Conservation (phyloP, 2,113 vertebrate species). For the Festucalex cinctus region DNA sequence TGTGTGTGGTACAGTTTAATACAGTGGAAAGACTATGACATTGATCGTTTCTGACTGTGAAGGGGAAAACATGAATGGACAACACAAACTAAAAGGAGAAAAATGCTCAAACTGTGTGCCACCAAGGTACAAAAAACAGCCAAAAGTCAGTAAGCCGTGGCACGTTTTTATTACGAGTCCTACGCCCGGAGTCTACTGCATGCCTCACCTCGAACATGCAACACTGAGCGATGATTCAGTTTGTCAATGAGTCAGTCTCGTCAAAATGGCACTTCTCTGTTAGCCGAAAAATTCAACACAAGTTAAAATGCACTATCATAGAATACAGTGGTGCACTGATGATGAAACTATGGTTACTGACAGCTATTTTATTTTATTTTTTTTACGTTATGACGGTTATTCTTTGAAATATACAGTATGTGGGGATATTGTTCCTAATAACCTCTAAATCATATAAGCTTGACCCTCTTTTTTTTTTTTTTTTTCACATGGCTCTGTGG, state of each 20-base stretch:
- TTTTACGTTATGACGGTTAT: too few species aligned
- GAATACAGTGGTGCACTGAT: background rate
- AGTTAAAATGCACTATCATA: background rate
- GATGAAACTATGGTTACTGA: background rate
- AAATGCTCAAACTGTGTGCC: background rate
- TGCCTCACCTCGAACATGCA: constrained; percentile 1
- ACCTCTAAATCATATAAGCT: background rate
- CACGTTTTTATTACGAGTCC: constrained; percentile 15
- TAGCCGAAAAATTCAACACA: background rate
- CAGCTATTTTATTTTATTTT: too few species aligned
- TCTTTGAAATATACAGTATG: too few species aligned
- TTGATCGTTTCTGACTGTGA: background rate
- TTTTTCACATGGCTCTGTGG: background rate
- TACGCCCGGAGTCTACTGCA: constrained; percentile 12
- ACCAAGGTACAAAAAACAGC: constrained; percentile 1
- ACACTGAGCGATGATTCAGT: constrained; percentile 5
- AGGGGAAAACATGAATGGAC: background rate
- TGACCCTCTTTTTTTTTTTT: background rate
- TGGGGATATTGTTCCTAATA: too few species aligned
- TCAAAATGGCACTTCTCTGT: background rate
- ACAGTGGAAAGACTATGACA: background rate
- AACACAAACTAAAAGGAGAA: background rate
- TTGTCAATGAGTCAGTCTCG: constrained; percentile 5
- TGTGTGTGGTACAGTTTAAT: background rate
- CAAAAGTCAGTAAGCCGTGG: constrained; percentile 2